phyloP scores from a whole-genome alignment of 2,797 vertebrate genomes.

The Phataginus tricuspis region DNA sequence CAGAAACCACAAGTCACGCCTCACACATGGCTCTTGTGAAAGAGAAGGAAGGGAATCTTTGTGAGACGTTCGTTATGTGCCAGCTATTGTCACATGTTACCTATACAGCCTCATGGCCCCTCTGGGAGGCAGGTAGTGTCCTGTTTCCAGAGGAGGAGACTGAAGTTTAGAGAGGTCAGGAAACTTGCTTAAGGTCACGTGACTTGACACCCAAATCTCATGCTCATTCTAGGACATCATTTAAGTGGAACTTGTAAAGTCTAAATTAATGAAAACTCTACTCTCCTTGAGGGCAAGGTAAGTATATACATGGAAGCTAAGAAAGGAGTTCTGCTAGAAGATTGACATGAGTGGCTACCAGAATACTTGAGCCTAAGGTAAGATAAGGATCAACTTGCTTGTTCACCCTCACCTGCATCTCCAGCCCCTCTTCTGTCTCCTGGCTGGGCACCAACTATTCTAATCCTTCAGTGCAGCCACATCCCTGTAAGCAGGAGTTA shows the following conservation, averaged over 20 bases:
- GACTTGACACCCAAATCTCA: not conserved
- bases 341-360: no score
- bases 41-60: not conserved
- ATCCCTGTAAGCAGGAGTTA: rapidly evolving
- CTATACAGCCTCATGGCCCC: not conserved
- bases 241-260: not conserved
- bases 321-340: not conserved
- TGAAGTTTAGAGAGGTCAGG: not conserved
- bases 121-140: no score
- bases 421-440: no score
- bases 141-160: not conserved
- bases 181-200: no score
- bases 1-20: not conserved
- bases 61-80: not conserved
- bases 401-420: rapidly evolving
- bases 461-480: not conserved
- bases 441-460: not conserved
- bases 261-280: not conserved
- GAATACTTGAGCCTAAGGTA: not conserved
- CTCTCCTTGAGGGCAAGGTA: no score
- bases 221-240: not conserved
- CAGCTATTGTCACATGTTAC: rapidly evolving
- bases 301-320: not conserved
- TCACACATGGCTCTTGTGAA: no score
- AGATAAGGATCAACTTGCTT: not conserved